Percentiles rank a stretch among this genome's conserved stretches.
phyloP scores from a whole-genome alignment of 2,888 invertebrate genomes.

The Pristionchus maxplancki region DNA sequence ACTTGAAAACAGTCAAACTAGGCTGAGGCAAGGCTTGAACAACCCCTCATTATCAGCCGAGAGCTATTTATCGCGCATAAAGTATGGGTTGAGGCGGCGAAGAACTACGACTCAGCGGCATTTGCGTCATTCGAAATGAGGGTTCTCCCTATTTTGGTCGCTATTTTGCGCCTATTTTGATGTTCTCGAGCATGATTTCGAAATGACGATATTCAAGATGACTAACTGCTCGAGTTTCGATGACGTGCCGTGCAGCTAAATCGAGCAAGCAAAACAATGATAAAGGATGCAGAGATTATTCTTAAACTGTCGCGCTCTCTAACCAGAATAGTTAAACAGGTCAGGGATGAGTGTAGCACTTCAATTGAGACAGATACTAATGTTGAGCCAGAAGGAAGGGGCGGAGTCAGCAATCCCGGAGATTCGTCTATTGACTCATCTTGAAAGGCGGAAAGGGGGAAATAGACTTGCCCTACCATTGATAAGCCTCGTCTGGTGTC shows the following conservation, averaged over 20 bases:
- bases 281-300: background rate
- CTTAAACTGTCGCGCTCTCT: background rate
- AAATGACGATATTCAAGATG: background rate
- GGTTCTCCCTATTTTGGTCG: background rate
- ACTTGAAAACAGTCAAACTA: background rate
- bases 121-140: background rate
- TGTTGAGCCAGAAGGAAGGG: background rate
- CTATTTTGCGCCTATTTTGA: background rate
- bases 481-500: background rate
- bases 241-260: background rate
- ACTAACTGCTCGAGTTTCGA: background rate
- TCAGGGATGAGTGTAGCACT: no score
- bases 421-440: background rate
- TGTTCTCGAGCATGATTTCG: background rate
- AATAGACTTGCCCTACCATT: background rate
- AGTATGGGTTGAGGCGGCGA: background rate
- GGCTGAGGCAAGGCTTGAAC: background rate
- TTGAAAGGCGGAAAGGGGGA: background rate
- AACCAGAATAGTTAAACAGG: no score
- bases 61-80: background rate
- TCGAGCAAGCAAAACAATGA: background rate
- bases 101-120: background rate
- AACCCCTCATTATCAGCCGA: background rate
- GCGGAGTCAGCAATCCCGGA: background rate
- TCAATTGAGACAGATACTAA: no score